These are phyloP conservation scores for Lasioglossum figueresi DNA, from an alignment of 2,888 invertebrate species.

Conservation along the genomic window DNA sequence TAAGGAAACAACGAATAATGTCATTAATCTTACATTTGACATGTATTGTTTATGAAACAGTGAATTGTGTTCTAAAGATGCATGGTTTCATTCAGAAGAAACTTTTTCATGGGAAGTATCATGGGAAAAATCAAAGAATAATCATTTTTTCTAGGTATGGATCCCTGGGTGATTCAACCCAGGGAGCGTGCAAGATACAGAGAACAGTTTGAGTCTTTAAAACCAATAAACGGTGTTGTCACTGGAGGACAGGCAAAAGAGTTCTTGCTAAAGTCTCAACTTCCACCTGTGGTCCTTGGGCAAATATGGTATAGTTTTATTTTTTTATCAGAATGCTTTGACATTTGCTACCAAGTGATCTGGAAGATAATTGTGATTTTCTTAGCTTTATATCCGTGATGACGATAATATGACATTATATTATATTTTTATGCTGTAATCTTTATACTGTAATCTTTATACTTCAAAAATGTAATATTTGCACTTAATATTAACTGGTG, in stretches of 20 bases:
- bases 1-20: not conserved
- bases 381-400: not conserved
- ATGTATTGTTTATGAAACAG: not conserved
- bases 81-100: slow-evolving; percentile 14
- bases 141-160: slow-evolving; percentile 83
- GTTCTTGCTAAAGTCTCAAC: slow-evolving; percentile 95
- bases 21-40: not conserved
- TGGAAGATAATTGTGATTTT: slow-evolving; percentile 12
- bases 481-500: not conserved
- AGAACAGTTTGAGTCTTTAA: slow-evolving; percentile 95
- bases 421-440: not conserved
- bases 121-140: not conserved
- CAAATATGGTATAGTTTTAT: slow-evolving; percentile 95
- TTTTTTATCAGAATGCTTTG: not conserved
- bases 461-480: not conserved
- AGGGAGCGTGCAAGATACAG: slow-evolving; percentile 95
- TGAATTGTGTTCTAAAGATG: not conserved
- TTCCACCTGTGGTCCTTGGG: slow-evolving; percentile 94
- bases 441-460: not conserved
- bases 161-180: slow-evolving; percentile 95
- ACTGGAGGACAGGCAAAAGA: slow-evolving; percentile 97
- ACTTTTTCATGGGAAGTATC: not conserved
- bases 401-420: not conserved
- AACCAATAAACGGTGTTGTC: slow-evolving; percentile 93
- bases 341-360: slow-evolving; percentile 17